Conservation (phyloP, 64 coral and sea anemone species). For the Pachyseris speciosa region DNA sequence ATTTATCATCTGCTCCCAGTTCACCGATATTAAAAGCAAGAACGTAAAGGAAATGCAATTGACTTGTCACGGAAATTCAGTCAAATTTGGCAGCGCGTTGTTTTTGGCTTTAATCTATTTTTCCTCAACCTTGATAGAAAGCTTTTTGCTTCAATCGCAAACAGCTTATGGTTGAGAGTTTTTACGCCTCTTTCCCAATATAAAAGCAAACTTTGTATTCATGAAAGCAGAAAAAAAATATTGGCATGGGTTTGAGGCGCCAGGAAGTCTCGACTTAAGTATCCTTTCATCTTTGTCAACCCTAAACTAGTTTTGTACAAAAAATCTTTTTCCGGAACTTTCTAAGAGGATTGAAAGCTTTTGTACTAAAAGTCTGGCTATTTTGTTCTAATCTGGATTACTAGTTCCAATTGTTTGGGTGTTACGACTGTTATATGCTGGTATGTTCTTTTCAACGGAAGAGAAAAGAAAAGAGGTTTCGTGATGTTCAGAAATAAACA, state of each 20-base stretch:
- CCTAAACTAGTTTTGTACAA: slow-evolving; percentile 10
- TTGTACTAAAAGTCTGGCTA: background rate
- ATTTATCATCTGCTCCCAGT: slow-evolving; percentile 13
- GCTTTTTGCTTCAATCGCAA: background rate
- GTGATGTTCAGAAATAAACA: background rate
- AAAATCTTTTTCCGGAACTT: slow-evolving; percentile 14
- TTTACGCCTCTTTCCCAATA: background rate
- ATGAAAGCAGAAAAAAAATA: slow-evolving; percentile 17
- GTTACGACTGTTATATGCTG: background rate
- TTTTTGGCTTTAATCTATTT: background rate
- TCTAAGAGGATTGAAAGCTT: slow-evolving; percentile 28
- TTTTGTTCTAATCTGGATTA: slow-evolving; percentile 21
- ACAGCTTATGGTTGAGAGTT: background rate
- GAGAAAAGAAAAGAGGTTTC: background rate
- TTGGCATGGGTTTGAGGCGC: slow-evolving; percentile 4
- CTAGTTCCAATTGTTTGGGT: background rate
- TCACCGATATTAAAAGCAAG: background rate
- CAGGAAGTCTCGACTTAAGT: slow-evolving; percentile 10
- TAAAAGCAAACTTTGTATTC: background rate
- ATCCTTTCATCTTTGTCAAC: background rate
- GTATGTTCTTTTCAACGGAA: background rate
- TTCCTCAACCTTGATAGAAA: background rate
- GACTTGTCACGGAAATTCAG: background rate
- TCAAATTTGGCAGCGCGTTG: background rate
- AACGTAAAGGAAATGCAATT: background rate